Evolutionary conservation across 2,113 vertebrate genomes (phyloP), one percentile per base, ranked within the genome.

Genomic region (Cricetomys ansorgei): DNA sequence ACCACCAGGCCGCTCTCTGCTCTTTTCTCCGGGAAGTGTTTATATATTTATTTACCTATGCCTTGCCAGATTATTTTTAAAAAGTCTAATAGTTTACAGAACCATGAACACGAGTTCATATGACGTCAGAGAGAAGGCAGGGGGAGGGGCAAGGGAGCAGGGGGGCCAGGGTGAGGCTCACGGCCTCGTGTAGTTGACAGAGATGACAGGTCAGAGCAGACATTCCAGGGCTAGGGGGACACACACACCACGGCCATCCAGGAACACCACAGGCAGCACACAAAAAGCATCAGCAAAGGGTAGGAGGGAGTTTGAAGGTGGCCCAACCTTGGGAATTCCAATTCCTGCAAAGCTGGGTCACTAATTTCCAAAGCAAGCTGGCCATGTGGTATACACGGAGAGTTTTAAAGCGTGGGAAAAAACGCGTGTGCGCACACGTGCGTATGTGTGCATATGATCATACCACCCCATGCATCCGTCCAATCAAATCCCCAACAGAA

Each of bases 1-100:
- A 12, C 57, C 4, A 21, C 2, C 4, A 10, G 29, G 16, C n/a
- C 64, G 0, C 6, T 8, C 17, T 40, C 59, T 57, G 73, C 29
- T 70, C 59, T 62, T 57, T 88, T 43, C 65, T 84, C 76, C 45
- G 27, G 92, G 40, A 84, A 43, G 17, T 59, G 48, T 85, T 73
- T 89, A 55, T 29, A 31, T 48, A 62, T 59, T 15, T 88, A 75
- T 12, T 76, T 92, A 73, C 43, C 50, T 59, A 7, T 23, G 64
- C 29, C 43, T 88, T 93, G 80, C 27, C 84, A 88, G 76, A 27
- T 85, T 64, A 27, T 43, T 93, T 70, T 3, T 7, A 65, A 37
- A 89, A 96, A 59, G 92, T 77, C 3, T 29, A 88, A 19, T 17
- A 88, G 70, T 40, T 75, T 91, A 69, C 7, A 79, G 81, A 72